Percentiles rank a stretch among this genome's conserved stretches.
phyloP scores from a whole-genome alignment of 1,140 invertebrate genomes.

The Oreohelix idahoensis region DNA sequence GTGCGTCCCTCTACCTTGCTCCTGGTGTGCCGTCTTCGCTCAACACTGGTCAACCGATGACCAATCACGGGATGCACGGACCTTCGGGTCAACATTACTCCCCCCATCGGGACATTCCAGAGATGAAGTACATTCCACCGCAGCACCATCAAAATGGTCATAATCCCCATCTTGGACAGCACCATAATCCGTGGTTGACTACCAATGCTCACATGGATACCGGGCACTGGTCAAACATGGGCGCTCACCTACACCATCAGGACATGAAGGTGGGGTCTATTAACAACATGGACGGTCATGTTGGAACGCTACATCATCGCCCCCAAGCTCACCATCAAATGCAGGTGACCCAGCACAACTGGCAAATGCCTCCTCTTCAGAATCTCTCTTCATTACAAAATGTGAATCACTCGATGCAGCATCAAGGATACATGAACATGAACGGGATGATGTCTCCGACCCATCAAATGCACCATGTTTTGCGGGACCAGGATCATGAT shows the following conservation, averaged over 20 bases:
- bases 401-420: slow-evolving; percentile 80
- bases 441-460: slow-evolving; percentile 81
- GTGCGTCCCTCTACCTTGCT: slow-evolving; percentile 60
- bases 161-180: slow-evolving; percentile 77
- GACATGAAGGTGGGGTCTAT: slow-evolving; percentile 73
- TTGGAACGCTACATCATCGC: slow-evolving; percentile 76
- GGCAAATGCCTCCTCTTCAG: slow-evolving; percentile 73
- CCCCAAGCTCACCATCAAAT: slow-evolving; percentile 72
- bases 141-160: slow-evolving; percentile 74
- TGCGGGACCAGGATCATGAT: slow-evolving; percentile 71
- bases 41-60: slow-evolving; percentile 52
- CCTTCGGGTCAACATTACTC: slow-evolving; percentile 33
- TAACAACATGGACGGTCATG: slow-evolving; percentile 77
- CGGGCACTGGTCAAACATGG: slow-evolving; percentile 79
- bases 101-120: slow-evolving; percentile 76
- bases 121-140: slow-evolving; percentile 94
- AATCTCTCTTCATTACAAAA: slow-evolving; percentile 75
- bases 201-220: slow-evolving; percentile 80
- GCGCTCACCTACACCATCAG: slow-evolving; percentile 48
- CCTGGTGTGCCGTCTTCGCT: slow-evolving; percentile 58
- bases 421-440: slow-evolving; percentile 79
- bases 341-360: slow-evolving; percentile 67
- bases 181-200: slow-evolving; percentile 86
- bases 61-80: slow-evolving; percentile 56
- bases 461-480: slow-evolving; percentile 78